A percentile compares a stretch with the other conserved stretches of the same genome.
Evolutionary conservation across 2,888 invertebrate species (phyloP).

Genomic region (Trichogramma dendrolimi): DNA sequence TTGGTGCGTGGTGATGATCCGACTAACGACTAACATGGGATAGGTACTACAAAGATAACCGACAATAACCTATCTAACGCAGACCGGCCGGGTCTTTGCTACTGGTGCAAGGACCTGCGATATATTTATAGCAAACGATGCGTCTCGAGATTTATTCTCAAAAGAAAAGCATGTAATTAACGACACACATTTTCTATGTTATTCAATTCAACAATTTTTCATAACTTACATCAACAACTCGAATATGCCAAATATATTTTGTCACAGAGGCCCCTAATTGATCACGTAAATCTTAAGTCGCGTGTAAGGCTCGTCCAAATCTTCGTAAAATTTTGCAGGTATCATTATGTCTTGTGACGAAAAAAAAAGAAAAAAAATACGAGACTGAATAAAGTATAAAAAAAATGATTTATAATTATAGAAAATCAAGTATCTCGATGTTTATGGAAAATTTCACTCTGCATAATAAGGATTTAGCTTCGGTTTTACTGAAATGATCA

Average conservation of each 20-base stretch:
- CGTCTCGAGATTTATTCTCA: constrained; percentile 24
- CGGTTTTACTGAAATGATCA: no score
- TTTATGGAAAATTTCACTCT: no score
- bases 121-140: constrained; percentile 11
- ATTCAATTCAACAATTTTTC: constrained; percentile 6
- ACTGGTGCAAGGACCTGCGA: constrained; percentile 31
- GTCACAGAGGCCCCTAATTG: constrained; percentile 23
- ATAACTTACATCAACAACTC: constrained; percentile 10
- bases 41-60: constrained; percentile 44
- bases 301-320: constrained; percentile 2
- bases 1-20: constrained; percentile 46
- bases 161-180: constrained; percentile 22
- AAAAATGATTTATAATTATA: no score
- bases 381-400: no score
- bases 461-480: no score
- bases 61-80: constrained; percentile 47
- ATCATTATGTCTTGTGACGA: constrained; percentile 18
- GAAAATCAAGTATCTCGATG: no score
- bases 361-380: no score
- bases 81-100: constrained; percentile 40
- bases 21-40: constrained; percentile 48
- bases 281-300: constrained; percentile 18
- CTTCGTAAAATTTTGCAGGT: constrained; percentile 13
- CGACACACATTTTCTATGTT: constrained; percentile 21
- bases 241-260: constrained; percentile 30